These are phyloP conservation scores for Penaeus chinensis DNA, from an alignment of 1,140 invertebrate genomes.

Conservation along the genomic window DNA sequence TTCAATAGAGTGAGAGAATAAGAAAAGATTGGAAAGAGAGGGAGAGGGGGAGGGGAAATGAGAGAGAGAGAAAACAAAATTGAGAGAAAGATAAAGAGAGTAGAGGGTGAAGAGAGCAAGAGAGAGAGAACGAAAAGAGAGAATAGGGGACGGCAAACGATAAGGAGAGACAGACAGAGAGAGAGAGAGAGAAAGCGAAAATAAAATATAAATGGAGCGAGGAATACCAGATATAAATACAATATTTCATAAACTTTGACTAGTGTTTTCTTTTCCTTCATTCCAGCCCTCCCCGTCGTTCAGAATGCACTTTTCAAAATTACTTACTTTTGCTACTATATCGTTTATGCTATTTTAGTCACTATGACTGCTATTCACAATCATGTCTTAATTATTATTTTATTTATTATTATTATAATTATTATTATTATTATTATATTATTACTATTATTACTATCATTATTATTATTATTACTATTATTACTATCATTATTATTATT, in stretches of 20 bases:
- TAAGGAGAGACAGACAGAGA: not conserved
- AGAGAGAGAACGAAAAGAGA: not conserved
- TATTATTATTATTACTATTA: not conserved
- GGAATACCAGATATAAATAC: too few species aligned
- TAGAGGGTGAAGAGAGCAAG: not conserved
- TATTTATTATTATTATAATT: not conserved
- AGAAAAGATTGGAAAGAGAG: not conserved
- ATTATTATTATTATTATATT: not conserved
- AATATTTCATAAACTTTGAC: too few species aligned
- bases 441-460: not conserved
- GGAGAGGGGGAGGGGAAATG: not conserved
- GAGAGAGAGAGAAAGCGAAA: not conserved
- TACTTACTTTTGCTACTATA: not conserved
- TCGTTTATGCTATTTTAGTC: too few species aligned
- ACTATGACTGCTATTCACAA: too few species aligned
- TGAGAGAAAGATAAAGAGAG: constrained; percentile 15
- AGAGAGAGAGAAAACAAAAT: not conserved
- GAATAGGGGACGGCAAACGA: not conserved
- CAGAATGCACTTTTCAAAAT: too few species aligned
- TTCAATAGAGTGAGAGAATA: not conserved
- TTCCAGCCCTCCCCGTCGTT: too few species aligned
- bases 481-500: not conserved
- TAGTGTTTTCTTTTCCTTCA: too few species aligned
- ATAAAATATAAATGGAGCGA: not conserved
- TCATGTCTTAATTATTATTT: not conserved